A percentile compares a stretch with the other conserved stretches of the same genome.
Conservation (phyloP, 2,113 vertebrate genomes). For the Agapornis roseicollis region DNA sequence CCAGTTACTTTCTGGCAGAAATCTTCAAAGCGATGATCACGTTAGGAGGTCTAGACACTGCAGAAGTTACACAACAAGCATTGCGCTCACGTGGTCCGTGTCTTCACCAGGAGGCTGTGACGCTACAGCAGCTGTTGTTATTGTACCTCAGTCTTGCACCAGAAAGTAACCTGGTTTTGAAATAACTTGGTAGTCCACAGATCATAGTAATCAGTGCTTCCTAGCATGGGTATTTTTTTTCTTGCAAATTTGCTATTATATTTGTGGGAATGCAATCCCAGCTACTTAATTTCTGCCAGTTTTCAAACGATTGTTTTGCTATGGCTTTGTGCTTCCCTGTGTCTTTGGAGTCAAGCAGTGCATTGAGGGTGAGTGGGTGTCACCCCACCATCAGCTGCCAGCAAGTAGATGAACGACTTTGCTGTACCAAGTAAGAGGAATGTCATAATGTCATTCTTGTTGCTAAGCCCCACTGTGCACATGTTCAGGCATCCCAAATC, state of each 20-base stretch:
- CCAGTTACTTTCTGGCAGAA: background rate
- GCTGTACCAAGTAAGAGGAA: background rate
- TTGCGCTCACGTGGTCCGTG: rapidly evolving
- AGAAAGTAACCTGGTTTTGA: background rate
- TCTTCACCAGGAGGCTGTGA: background rate
- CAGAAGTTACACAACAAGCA: background rate
- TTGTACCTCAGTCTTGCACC: background rate
- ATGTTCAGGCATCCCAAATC: background rate
- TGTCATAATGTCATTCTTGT: background rate
- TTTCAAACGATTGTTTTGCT: background rate
- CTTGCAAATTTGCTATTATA: background rate
- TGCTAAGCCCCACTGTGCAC: background rate
- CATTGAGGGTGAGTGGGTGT: background rate
- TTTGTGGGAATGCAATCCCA: background rate
- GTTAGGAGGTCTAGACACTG: background rate
- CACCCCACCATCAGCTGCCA: background rate
- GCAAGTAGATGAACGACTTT: background rate
- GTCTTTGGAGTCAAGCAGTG: background rate
- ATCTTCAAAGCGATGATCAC: background rate
- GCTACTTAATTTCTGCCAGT: background rate
- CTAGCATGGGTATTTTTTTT: background rate
- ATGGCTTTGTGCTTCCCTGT: background rate
- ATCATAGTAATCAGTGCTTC: background rate
- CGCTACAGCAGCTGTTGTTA: background rate
- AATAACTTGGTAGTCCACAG: background rate